Base-by-base conservation (phyloP, 2,797 vertebrate species). In the Cirrhinus molitorella region DNA sequence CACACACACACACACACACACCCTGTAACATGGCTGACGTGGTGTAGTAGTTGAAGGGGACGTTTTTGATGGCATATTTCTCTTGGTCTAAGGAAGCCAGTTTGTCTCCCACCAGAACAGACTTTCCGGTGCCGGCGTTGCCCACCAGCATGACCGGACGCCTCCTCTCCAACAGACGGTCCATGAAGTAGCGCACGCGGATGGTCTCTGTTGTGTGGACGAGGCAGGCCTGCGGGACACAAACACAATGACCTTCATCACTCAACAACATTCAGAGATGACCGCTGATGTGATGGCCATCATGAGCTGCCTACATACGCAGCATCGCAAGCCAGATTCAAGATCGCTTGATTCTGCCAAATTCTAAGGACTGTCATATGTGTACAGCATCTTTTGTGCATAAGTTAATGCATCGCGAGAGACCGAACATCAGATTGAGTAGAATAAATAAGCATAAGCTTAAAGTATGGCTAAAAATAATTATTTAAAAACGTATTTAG, bases 21-120 rank as follows among this genome's bases (percentile, higher is more conserved):
- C 98, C 98, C 92, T 99, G 98, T 55, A 99, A 95, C 97, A 97
- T 95, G 4, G 97, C 96, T 1, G 98, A 98, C 0, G 97, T 98
- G 79, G 98, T 99, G 86, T 99, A 99, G 87, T 96, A 99, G 93
- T 99, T 99, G 83, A 98, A 96, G 0, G 97, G 97, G 11, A 98
- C 96, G 1, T 96, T 98, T 91, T 95, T 97, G 83, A 99, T 94
- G 87, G 95, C 61, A 81, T 96, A 97, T 2, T 94, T 91, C n/a
- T 98, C 96, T 0, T 88, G 47, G 53, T 97, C 95, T 81, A 99
- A 82, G 0, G 94, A 94, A 79, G 92, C 92, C 77, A 99, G 93
- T 77, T 96, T 97, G 80, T 96, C 93, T 13, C 94, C 95, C 14
- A 99, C 95, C 87, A 99, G 92, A 31, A 97, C 96, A 0, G 98